phyloP scores from a whole-genome alignment of 1,140 invertebrate species.

The Pogonomyrmex barbatus region DNA sequence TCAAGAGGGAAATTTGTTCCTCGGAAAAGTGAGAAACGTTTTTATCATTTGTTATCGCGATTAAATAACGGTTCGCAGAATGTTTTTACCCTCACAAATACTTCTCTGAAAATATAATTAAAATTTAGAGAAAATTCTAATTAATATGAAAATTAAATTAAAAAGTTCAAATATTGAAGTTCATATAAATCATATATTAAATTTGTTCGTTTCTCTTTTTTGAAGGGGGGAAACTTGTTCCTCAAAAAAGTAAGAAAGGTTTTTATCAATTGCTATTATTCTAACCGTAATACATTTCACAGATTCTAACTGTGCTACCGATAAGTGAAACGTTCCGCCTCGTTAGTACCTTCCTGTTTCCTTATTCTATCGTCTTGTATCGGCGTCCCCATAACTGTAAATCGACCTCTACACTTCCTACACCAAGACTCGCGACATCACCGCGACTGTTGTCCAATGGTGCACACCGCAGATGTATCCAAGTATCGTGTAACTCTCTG shows the following conservation, averaged over 20 bases:
- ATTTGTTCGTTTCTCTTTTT: not conserved
- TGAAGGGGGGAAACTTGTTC: not conserved
- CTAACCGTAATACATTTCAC: not conserved
- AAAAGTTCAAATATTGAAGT: not conserved
- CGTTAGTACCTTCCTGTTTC: constrained; percentile 59
- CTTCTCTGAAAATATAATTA: not conserved
- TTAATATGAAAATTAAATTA: constrained; percentile 1
- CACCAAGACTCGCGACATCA: constrained; percentile 40
- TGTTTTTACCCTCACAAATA: not conserved
- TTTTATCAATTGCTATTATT: not conserved
- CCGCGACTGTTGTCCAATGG: constrained; percentile 31
- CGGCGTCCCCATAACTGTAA: constrained; percentile 51
- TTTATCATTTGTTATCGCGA: not conserved
- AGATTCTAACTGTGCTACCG: constrained; percentile 8
- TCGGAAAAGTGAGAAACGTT: not conserved
- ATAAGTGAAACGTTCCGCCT: constrained; percentile 49
- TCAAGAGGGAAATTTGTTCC: not conserved
- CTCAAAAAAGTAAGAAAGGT: not conserved
- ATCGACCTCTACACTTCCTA: constrained; percentile 56
- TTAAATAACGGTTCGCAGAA: constrained; percentile 2
- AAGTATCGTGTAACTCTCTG: constrained; percentile 37
- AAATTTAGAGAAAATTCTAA: not conserved
- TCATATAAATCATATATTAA: not conserved
- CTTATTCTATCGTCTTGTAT: constrained; percentile 55
- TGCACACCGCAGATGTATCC: constrained; percentile 40